Percentiles rank a stretch among this genome's conserved stretches.
Conservation (phyloP, 2,797 vertebrate species). For the Loris lydekkerianus region DNA sequence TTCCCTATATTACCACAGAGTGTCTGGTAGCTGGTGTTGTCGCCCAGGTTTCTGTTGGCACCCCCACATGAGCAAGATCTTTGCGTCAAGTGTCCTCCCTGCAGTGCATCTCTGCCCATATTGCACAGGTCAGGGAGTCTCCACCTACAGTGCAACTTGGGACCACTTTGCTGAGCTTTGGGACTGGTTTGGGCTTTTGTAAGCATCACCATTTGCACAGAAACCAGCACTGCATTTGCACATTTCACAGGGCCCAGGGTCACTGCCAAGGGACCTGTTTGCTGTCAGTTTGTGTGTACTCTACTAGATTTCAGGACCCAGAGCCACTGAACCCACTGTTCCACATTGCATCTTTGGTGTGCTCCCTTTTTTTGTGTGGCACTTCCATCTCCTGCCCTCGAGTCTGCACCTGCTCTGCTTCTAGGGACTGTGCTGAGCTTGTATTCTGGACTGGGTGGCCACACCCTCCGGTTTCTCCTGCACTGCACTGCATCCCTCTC, state of each 20-base stretch:
- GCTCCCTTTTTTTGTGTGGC: background rate
- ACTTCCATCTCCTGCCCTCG: background rate
- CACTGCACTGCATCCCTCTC: background rate
- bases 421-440: background rate
- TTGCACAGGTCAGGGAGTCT: background rate
- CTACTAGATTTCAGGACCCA: background rate
- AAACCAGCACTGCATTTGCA: background rate
- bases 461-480: background rate
- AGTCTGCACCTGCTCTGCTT: background rate
- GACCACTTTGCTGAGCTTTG: background rate
- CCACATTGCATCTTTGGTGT: rapidly evolving
- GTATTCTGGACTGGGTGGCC: background rate
- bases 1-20: background rate
- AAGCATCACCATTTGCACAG: background rate
- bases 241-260: background rate
- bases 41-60: background rate
- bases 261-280: background rate
- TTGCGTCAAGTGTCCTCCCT: background rate
- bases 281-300: background rate
- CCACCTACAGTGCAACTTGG: background rate
- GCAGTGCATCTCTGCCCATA: background rate
- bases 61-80: background rate
- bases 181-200: background rate
- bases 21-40: background rate
- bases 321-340: background rate